These are phyloP conservation scores for Pyralis farinalis DNA, from an alignment of 2,888 invertebrate species.

Conservation along the genomic window DNA sequence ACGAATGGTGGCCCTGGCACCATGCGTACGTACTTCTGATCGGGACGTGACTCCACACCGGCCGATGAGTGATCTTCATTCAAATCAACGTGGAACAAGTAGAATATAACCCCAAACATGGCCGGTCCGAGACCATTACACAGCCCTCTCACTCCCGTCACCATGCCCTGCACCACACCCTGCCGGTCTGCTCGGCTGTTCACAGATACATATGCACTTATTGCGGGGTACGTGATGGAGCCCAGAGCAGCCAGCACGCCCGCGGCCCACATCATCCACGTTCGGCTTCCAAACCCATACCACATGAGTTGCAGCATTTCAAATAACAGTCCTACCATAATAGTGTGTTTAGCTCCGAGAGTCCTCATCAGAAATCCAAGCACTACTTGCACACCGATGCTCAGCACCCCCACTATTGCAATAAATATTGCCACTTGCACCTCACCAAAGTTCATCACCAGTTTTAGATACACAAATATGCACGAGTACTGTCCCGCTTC, in stretches of 20 bases:
- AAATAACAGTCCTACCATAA: constrained; percentile 97
- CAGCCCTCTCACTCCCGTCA: constrained; percentile 98
- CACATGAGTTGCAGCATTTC: constrained; percentile 98
- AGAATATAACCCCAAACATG: constrained; percentile 98
- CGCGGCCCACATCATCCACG: constrained; percentile 99
- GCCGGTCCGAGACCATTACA: constrained; percentile 99
- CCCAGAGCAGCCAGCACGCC: constrained; percentile 97
- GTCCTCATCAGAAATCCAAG: constrained; percentile 90
- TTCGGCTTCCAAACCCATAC: constrained; percentile 98
- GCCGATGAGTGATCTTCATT: constrained; percentile 84
- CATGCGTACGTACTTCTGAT: constrained; percentile 82
- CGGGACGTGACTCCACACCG: constrained; percentile 38
- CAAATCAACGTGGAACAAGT: constrained; percentile 98
- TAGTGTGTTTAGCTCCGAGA: constrained; percentile 97
- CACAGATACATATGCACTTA: constrained; percentile 98
- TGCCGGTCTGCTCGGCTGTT: constrained; percentile 99
- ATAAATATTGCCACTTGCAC: constrained; percentile 98
- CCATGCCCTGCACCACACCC: constrained; percentile 98
- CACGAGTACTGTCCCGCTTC: constrained; percentile 99
- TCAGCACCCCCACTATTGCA: constrained; percentile 97
- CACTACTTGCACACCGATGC: constrained; percentile 96
- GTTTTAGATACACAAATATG: constrained; percentile 98
- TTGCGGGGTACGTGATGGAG: constrained; percentile 98
- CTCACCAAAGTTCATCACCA: constrained; percentile 97
- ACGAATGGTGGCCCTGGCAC: constrained; percentile 99